These are phyloP conservation scores for Geodia barretti DNA, from an alignment of 37 sponge, comb jelly and placozoan genomes.

Conservation along the genomic window DNA sequence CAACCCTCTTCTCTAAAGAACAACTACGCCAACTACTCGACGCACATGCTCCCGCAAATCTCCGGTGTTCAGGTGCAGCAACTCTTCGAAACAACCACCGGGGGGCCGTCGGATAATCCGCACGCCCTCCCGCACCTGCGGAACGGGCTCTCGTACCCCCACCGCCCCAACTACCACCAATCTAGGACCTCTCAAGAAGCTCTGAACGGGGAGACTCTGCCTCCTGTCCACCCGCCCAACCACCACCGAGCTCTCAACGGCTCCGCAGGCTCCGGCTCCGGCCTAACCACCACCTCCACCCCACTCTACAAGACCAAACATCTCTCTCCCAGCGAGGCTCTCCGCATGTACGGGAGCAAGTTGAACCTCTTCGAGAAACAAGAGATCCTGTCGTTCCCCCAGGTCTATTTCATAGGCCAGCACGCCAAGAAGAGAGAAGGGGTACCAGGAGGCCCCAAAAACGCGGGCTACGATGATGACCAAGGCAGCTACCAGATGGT, in stretches of 20 bases:
- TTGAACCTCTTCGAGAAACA: conserved; percentile 93
- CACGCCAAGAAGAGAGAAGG: conserved; percentile 91
- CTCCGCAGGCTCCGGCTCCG: conserved; percentile 8
- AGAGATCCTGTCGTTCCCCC: conserved; percentile 83
- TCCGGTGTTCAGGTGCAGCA: conserved; percentile 80
- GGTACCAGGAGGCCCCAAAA: conserved; percentile 80
- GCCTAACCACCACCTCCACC: conserved; percentile 22
- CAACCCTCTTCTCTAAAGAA: too few species aligned
- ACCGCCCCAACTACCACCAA: conserved; percentile 11
- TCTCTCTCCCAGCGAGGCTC: conserved; percentile 87
- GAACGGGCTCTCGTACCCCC: background rate
- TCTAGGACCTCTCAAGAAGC: background rate
- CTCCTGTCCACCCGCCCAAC: conserved; percentile 58
- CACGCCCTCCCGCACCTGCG: background rate
- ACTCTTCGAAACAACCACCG: conserved; percentile 41
- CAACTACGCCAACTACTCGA: conserved; percentile 23
- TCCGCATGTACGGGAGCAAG: conserved; percentile 93
- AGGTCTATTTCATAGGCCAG: conserved; percentile 95
- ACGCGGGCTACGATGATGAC: conserved; percentile 96
- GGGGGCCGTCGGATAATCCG: background rate
- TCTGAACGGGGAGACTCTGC: conserved; percentile 33
- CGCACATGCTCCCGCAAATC: conserved; percentile 51
- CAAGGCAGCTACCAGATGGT: conserved; percentile 82
- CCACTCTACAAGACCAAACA: conserved; percentile 49
- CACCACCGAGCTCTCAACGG: conserved; percentile 21